Conservation (phyloP, 2,113 vertebrate species). For the Urocynchramus pylzowi region DNA sequence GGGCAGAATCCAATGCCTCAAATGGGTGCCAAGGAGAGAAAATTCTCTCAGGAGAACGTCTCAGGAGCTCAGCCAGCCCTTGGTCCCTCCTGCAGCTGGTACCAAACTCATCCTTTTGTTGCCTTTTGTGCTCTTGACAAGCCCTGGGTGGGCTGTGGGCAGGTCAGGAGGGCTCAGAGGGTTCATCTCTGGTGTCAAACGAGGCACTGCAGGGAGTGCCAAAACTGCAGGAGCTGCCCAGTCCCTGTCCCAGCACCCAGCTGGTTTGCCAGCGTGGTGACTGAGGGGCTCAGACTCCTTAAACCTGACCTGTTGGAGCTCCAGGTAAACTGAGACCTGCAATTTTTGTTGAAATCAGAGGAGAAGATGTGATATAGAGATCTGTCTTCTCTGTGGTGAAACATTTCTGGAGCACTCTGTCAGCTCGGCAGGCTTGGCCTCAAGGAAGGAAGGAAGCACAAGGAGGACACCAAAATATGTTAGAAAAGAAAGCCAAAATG, state of each 20-base stretch:
- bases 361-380: not conserved
- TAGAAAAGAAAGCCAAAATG: not conserved
- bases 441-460: not conserved
- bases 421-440: not conserved
- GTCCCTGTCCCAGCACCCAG: not conserved
- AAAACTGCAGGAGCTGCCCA: not conserved
- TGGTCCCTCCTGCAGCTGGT: not conserved
- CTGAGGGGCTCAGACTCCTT: not conserved
- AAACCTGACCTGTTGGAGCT: fast-evolving
- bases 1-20: not conserved
- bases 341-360: not conserved
- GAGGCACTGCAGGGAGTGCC: not conserved
- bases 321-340: not conserved
- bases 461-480: not conserved
- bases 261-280: not conserved
- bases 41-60: not conserved
- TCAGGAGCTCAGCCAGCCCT: not conserved
- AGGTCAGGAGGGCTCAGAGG: not conserved
- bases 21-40: not conserved
- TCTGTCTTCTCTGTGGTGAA: not conserved
- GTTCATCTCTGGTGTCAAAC: not conserved
- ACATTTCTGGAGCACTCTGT: not conserved
- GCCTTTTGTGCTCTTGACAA: not conserved
- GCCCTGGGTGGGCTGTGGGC: not conserved
- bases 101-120: no score